Evolutionary conservation across 2,888 invertebrate genomes (phyloP).

Genomic region (Spatulosminthurus flaviceps): DNA sequence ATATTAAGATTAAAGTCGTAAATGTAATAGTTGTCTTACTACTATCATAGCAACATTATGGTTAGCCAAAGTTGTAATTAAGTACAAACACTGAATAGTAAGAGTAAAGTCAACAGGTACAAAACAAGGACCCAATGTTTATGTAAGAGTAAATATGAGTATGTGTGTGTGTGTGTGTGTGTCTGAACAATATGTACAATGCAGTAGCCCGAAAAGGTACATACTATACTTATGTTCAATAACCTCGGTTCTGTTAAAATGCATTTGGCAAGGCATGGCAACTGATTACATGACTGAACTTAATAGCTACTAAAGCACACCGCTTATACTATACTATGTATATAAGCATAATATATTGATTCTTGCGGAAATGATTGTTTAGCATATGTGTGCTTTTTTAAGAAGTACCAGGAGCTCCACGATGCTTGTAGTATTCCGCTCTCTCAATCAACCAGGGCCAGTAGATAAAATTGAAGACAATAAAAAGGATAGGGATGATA

Average conservation of each 20-base stretch:
- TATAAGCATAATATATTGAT: background rate
- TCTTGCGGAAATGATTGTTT: constrained; percentile 7
- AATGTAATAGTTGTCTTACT: too few relatives aligned
- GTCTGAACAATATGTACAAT: too few relatives aligned
- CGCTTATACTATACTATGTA: background rate
- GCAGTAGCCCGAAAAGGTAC: background rate
- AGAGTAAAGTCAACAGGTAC: too few relatives aligned
- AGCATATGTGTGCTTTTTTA: background rate
- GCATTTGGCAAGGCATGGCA: constrained; percentile 11
- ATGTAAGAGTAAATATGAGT: too few relatives aligned
- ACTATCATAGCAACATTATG: too few relatives aligned
- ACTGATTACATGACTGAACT: constrained; percentile 10
- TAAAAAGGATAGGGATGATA: constrained; percentile 61
- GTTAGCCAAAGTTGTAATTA: too few relatives aligned
- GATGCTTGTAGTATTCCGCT: constrained; percentile 57
- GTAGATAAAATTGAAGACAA: constrained; percentile 62
- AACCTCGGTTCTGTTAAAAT: background rate
- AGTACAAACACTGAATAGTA: too few relatives aligned
- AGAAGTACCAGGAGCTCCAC: constrained; percentile 52
- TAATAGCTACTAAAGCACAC: background rate
- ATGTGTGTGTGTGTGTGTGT: background rate
- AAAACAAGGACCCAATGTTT: too few relatives aligned
- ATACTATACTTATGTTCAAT: background rate
- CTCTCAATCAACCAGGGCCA: constrained; percentile 62
- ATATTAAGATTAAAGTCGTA: too few relatives aligned